Evolutionary conservation across 2,113 vertebrate genomes (phyloP), one percentile per base, ranked within the genome.

Genomic region (Pogonocichla stellata): DNA sequence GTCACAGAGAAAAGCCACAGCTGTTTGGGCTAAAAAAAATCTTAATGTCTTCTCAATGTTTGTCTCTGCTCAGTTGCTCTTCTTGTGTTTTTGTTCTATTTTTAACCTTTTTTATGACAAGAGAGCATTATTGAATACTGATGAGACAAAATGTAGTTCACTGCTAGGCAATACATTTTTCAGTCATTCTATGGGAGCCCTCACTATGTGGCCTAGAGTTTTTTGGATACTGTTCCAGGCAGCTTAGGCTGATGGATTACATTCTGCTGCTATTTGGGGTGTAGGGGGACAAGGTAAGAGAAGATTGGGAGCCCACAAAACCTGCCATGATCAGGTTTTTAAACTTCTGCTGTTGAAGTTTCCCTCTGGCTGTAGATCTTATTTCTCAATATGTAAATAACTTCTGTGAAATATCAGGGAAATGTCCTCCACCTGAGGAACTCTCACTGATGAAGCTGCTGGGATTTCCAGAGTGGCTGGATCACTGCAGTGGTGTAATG

Each of bases 31-130:
- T 92, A 72, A 88, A 82, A 85, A 92, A 92, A 87, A 58, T 54
- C 72, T 69, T 33, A 66, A 90, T 43, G 66, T 85, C 50, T 91
- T 91, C 69, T 71, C 50, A 50, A 65, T 73, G 36, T 75, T 90
- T 92, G 38, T 86, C 56, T 95, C 54, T 84, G 28, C 69, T 89
- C 31, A 24, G 83, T 92, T 90, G 42, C 22, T 94, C 14, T 89
- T 87, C 78, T 80, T 80, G 58, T 54, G 58, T 48, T 93, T 89
- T 94, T 62, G 47, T 84, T 96, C 75, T 90, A 78, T 86, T 96
- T 96, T 95, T 75, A 75, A 84, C 87, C 53, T 67, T 87, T 56
- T 87, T 74, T 77, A 71, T 60, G 80, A 38, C 24, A 29, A 80
- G 70, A 28, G 13, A 61, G 43, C 42, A 28, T 79, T 90, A 57